Conservation (phyloP, 1,140 invertebrate genomes). For the Mizuhopecten yessoensis region DNA sequence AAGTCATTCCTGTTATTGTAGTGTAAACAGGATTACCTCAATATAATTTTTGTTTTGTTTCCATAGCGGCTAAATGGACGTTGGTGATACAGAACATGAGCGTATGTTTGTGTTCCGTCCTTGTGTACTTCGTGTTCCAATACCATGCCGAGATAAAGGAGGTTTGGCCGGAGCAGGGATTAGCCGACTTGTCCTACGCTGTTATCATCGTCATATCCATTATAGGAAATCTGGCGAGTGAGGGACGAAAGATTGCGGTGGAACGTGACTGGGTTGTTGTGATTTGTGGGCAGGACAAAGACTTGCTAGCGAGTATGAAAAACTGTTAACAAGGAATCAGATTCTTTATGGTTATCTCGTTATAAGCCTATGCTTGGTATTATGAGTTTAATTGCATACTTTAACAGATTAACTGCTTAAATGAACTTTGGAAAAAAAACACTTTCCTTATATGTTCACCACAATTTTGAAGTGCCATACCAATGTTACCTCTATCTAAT, state of each 20-base stretch:
- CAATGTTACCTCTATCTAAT: too few relatives aligned
- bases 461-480: too few relatives aligned
- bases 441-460: too few relatives aligned
- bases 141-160: constrained; percentile 58
- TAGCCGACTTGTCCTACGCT: constrained; percentile 64
- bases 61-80: constrained; percentile 66
- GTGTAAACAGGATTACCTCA: too few relatives aligned
- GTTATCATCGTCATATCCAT: constrained; percentile 78
- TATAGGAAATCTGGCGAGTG: constrained; percentile 79
- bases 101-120: constrained; percentile 68
- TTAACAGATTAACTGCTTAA: too few relatives aligned
- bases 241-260: constrained; percentile 84
- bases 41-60: too few relatives aligned
- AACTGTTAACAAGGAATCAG: too few relatives aligned
- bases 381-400: too few relatives aligned
- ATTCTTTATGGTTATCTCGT: neutral
- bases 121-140: constrained; percentile 65
- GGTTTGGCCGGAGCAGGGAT: constrained; percentile 59
- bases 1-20: too few relatives aligned
- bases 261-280: constrained; percentile 86
- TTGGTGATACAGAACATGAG: constrained; percentile 71
- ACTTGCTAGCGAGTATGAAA: constrained; percentile 75
- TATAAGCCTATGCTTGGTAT: too few relatives aligned
- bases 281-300: constrained; percentile 78
- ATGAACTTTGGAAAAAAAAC: too few relatives aligned